Percentiles rank a stretch among this genome's conserved stretches.
Conservation (phyloP, 1,140 invertebrate species). For the Leptonema lineaticorne region DNA sequence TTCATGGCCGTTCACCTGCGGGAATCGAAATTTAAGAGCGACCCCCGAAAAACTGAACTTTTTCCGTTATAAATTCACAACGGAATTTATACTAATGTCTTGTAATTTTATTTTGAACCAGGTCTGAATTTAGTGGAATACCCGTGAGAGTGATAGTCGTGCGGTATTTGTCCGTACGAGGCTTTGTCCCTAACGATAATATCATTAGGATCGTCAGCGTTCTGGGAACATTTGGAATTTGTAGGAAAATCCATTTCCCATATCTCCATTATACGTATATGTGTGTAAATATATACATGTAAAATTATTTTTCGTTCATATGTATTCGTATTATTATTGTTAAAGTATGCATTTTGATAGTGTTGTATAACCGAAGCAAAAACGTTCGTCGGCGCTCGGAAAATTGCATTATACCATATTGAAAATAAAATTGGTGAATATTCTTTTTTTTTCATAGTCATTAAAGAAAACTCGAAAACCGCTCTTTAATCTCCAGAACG, state of each 20-base stretch:
- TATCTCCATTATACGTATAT: background rate
- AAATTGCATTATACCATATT: no score
- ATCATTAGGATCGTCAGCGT: background rate
- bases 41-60: no score
- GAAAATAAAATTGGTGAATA: no score
- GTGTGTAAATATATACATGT: background rate
- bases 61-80: no score
- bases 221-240: background rate
- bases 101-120: no score
- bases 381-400: background rate
- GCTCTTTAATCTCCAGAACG: no score
- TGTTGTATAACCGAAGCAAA: background rate
- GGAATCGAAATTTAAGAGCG: no score
- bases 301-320: background rate
- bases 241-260: background rate
- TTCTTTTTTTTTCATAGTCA: no score
- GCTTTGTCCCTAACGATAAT: conserved; percentile 7
- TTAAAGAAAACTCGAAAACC: no score
- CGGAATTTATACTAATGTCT: no score
- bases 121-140: background rate
- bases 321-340: background rate
- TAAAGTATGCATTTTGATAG: no score
- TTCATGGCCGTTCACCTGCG: no score
- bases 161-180: background rate
- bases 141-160: background rate